These are phyloP conservation scores for Tachysurus fulvidraco DNA, from an alignment of 2,113 vertebrate genomes.

Conservation along the genomic window DNA sequence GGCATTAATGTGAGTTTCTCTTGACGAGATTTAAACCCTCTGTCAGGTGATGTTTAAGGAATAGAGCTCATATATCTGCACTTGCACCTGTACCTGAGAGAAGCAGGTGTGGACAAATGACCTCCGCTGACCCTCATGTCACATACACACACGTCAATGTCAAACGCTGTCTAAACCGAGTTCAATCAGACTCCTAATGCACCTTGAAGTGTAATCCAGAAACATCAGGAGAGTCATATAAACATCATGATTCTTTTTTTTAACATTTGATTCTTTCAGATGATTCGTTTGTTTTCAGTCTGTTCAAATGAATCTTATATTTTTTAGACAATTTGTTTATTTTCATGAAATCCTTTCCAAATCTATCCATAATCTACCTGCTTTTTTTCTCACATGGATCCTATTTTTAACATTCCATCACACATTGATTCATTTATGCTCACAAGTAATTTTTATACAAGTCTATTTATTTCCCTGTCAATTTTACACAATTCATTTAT, in stretches of 20 bases:
- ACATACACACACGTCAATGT: neutral
- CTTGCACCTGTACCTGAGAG: slow-evolving; percentile 16
- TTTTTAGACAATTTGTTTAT: neutral
- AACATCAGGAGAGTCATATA: neutral
- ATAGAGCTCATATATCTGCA: neutral
- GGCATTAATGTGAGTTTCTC: neutral
- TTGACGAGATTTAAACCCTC: slow-evolving; percentile 6
- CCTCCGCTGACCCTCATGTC: slow-evolving; percentile 21
- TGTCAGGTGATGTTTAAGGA: slow-evolving; percentile 12
- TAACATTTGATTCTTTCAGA: neutral
- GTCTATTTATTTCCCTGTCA: neutral
- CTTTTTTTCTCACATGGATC: neutral
- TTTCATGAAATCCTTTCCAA: neutral
- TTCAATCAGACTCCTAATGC: neutral
- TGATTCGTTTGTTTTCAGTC: neutral
- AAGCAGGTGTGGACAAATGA: slow-evolving; percentile 20
- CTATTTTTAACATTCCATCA: neutral
- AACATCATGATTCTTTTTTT: neutral
- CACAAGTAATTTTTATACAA: neutral
- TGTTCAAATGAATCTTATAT: neutral
- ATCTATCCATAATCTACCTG: too few relatives aligned
- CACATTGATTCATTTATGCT: neutral
- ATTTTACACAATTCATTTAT: neutral
- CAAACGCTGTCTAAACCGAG: slow-evolving; percentile 22
- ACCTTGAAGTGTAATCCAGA: neutral